phyloP scores from a whole-genome alignment of 2,113 vertebrate genomes.

The Apus apus region DNA sequence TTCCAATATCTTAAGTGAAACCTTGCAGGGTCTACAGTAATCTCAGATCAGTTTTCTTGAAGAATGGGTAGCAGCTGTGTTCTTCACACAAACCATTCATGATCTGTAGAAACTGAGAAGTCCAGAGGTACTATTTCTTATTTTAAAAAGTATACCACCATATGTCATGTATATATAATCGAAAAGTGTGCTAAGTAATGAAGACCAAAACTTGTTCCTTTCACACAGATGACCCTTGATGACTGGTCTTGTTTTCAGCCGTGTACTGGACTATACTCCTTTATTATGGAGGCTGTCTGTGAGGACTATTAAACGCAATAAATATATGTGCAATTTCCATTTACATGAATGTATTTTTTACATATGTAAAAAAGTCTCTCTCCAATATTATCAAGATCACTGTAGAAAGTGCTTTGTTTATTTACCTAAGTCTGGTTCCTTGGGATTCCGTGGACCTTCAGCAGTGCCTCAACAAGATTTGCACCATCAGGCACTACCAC shows the following conservation, averaged over 20 bases:
- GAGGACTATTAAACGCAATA: not conserved
- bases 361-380: not conserved
- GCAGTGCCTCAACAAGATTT: not conserved
- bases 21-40: not conserved
- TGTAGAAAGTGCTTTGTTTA: not conserved
- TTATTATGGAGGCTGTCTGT: not conserved
- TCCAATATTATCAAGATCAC: not conserved
- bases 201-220: not conserved
- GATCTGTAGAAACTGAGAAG: not conserved
- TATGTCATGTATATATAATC: not conserved
- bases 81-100: not conserved
- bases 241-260: not conserved
- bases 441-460: not conserved
- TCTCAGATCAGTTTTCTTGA: not conserved
- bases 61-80: not conserved
- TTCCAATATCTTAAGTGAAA: not conserved
- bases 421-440: not conserved
- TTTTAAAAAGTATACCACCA: not conserved
- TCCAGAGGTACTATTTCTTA: not conserved
- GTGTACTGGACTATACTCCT: not conserved
- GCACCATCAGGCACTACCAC: not conserved
- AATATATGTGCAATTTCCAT: not conserved
- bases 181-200: not conserved
- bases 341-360: not conserved
- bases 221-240: not conserved